Evolutionary conservation across 2,797 vertebrate genomes (phyloP), one percentile per base, ranked within the genome.

Genomic region (Cebuella pygmaea): DNA sequence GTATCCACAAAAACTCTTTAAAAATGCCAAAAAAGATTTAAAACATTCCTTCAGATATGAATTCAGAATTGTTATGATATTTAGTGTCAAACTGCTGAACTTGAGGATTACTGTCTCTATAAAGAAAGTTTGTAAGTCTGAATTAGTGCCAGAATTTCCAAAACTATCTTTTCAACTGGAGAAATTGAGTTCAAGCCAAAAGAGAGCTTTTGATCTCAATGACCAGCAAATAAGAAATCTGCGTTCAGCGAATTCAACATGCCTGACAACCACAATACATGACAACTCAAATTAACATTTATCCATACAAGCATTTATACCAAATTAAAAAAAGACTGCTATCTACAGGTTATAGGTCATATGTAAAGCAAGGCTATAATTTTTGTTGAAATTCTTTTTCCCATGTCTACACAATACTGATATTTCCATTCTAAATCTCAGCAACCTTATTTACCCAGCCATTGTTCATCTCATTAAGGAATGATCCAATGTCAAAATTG

Each of bases 41-140:
- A 93, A 94, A 81, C 44, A 81, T 92, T 94, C 74, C 80, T 90
- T 93, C 81, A 95, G 39, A 79, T 92, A 92, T 76, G 79, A 90
- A 95, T 86, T 96, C 93, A 98, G 46, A 94, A 85, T 39, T 86
- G 41, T 84, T 95, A 78, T 22, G 36, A 83, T 70, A 36, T 86
- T 94, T 86, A 61, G 19, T 80, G 89, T 75, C 93, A 94, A 98
- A 95, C 24, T 50, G 52, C 33, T 86, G 30, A 96, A 90, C 50
- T 44, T 97, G n/a, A 97, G 30, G 39, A 78, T 96, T 96, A 95
- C 0, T 75, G n/a, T 88, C 86, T 94, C 92, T 94, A 92, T 52
- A 94, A 93, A 96, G 44, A 80, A 93, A 93, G 89, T 92, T 19
- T 88, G n/a, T 83, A 44, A 92, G 70, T 81, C n/a, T 84, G 50